Conservation (phyloP, 35 echinoderm and acorn worm genomes). For the Amphiura filiformis region DNA sequence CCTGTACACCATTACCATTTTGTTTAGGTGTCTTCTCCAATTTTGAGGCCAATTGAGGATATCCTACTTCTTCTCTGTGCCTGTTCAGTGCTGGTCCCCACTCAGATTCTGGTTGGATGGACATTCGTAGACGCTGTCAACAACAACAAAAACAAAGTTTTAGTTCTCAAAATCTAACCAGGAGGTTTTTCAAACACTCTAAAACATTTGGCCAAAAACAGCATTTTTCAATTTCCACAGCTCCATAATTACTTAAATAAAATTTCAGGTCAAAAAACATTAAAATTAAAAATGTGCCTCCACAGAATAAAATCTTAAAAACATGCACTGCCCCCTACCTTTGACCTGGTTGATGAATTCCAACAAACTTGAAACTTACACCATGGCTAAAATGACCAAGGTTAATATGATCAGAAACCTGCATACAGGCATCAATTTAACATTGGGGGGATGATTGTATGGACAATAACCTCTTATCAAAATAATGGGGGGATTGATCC, state of each 20-base stretch:
- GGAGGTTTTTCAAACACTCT: not conserved
- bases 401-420: no score
- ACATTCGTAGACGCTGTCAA: constrained; percentile 32
- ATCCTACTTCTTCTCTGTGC: constrained; percentile 60
- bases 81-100: constrained; percentile 58
- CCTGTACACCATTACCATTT: no score
- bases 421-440: not conserved
- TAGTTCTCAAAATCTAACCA: not conserved
- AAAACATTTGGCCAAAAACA: not conserved
- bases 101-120: constrained; percentile 25
- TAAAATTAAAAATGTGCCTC: no score
- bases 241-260: no score
- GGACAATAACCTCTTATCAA: no score
- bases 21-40: not conserved
- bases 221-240: not conserved
- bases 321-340: no score
- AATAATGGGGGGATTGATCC: no score
- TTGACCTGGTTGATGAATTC: no score
- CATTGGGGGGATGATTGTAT: no score
- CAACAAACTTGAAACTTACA: no score
- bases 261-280: no score
- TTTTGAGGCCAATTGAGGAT: not conserved
- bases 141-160: not conserved
- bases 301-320: no score
- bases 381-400: not conserved